Base-by-base conservation (phyloP, 2,888 invertebrate species). In the Drosophila eohydei region DNA sequence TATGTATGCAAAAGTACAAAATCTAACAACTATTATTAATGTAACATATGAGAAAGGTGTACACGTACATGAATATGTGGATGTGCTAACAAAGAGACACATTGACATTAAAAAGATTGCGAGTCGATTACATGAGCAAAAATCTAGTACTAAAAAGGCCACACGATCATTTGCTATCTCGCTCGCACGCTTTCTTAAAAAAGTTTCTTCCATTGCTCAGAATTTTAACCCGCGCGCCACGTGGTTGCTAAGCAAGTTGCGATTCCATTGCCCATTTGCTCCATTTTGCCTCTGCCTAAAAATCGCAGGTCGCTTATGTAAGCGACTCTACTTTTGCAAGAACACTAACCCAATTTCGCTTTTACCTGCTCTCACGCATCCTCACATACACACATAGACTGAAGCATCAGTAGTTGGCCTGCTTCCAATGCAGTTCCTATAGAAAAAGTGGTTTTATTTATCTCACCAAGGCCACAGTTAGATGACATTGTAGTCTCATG, bases 101-200 rank as follows among this genome's bases (percentile, higher is more conserved):
- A 80, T 85, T 86, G 88, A 74, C 74, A 75, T 85, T 85, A 74
- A 76, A 83, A 74, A 72, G 30, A 60, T 51, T 52, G 66, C 65
- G 40, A 55, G 34, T 32, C 52, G 86, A 84, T 84, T 84, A 89
- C 89, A 84, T 89, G 83, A 84, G 67, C 87, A 64, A 34, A 63
- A 34, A n/a, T 5, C 1, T 21, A 36, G 2, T 11, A 34, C 16
- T n/a, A 59, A 56, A 66, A 54, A 11, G 60, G 26, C 21, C 36
- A 14, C 34, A 34, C 34, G 70, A 86, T 69, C 66, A 67, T 44
- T 56, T 56, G 9, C 60, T 52, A 7, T 74, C 57, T 59, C 44
- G 46, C 54, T 48, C 54, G 21, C 55, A 12, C 70, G 26, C 30
- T 26, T 16, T 16, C 56, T 43, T 51, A 57, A 54, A 34, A 48